Evolutionary conservation across 2,113 vertebrate species (phyloP).

Genomic region (Nycticebus coucang): DNA sequence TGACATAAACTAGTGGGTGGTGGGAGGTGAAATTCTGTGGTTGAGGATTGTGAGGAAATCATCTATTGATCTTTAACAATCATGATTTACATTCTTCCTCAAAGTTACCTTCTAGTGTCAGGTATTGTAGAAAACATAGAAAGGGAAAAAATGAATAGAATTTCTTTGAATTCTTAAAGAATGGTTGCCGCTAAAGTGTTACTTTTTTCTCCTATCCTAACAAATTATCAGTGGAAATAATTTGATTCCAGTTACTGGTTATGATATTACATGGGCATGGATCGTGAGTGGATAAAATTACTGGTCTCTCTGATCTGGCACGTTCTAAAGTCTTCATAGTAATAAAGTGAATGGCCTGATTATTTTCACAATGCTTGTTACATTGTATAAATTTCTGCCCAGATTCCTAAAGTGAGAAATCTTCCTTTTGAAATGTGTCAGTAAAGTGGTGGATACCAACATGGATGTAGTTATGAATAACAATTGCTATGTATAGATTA

Average conservation of each 20-base stretch:
- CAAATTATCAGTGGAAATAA: not conserved
- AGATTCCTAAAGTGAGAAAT: not conserved
- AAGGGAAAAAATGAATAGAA: not conserved
- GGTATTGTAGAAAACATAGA: not conserved
- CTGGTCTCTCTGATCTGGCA: not conserved
- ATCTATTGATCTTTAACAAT: not conserved
- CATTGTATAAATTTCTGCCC: not conserved
- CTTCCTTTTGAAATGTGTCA: not conserved
- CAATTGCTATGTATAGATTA: not conserved
- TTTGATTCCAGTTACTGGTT: not conserved
- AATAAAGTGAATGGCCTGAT: not conserved
- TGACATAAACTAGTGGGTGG: too few species aligned
- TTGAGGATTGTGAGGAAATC: not conserved
- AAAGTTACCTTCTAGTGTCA: not conserved
- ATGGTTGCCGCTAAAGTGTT: not conserved
- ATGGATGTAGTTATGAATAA: not conserved
- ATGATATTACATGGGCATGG: not conserved
- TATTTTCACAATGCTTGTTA: not conserved
- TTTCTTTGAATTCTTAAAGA: not conserved
- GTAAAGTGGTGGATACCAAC: not conserved
- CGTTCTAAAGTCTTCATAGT: not conserved
- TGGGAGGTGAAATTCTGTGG: too few species aligned
- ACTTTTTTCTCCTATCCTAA: not conserved
- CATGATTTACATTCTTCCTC: not conserved
- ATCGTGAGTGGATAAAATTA: not conserved